Conservation (phyloP, 2,797 vertebrate genomes). For the Gymnoscopelus microlampas region DNA sequence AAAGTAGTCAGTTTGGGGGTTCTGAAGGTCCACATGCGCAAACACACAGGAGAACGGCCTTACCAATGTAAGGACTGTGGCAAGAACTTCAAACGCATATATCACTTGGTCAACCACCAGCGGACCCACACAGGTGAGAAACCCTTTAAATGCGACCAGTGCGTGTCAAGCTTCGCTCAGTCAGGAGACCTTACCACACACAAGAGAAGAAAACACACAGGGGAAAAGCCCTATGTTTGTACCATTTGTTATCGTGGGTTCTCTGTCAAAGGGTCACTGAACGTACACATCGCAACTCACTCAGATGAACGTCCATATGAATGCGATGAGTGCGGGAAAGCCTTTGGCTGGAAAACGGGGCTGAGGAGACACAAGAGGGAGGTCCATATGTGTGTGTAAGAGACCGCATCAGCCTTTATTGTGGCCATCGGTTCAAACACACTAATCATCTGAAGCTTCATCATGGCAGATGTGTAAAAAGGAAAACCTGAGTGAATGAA, state of each 20-base stretch:
- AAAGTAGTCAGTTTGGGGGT: conserved; percentile 4
- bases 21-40: conserved; percentile 5
- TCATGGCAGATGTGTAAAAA: not conserved
- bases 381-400: not conserved
- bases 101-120: not conserved
- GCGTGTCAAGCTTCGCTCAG: not conserved
- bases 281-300: not conserved
- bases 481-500: conserved; percentile 1
- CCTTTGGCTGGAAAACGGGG: not conserved
- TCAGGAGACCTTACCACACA: not conserved
- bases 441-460: not conserved
- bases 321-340: not conserved
- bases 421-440: not conserved
- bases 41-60: not conserved
- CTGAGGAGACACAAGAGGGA: not conserved
- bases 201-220: not conserved
- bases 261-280: not conserved
- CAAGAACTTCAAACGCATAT: not conserved
- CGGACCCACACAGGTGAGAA: not conserved
- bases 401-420: conserved; percentile 1
- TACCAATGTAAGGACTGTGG: conserved; percentile 6
- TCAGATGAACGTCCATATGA: not conserved
- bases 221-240: conserved; percentile 1
- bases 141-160: conserved; percentile 1
- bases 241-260: not conserved